phyloP scores from a whole-genome alignment of 1,140 invertebrate species.

The Lepidurus arcticus region DNA sequence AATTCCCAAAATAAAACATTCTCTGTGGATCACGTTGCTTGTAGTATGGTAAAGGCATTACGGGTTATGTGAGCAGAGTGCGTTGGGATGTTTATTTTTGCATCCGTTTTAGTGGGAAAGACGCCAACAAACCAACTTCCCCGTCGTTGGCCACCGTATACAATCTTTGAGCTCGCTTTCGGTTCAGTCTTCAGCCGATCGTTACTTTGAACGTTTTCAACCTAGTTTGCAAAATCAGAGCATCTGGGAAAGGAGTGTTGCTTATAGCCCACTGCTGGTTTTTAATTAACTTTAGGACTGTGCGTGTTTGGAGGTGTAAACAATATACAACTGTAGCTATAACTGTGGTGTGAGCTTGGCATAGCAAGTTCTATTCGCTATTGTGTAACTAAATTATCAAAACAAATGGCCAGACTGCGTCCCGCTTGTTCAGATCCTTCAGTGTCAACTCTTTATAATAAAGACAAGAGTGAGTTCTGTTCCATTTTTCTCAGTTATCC shows the following conservation, averaged over 20 bases:
- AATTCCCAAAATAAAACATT: neutral
- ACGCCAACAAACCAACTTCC: neutral
- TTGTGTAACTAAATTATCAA: neutral
- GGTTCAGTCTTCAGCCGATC: too few species aligned
- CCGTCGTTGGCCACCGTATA: neutral
- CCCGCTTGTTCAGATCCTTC: neutral
- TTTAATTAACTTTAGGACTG: neutral
- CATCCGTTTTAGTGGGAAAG: neutral
- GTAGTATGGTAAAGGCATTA: neutral
- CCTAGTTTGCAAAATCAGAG: neutral
- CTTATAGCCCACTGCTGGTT: too few species aligned
- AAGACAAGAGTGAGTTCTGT: neutral
- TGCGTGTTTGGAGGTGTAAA: neutral
- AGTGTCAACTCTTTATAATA: neutral
- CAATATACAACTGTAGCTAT: neutral
- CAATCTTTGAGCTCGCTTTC: neutral
- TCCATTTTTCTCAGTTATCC: neutral
- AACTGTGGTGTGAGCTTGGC: neutral
- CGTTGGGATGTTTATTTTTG: neutral
- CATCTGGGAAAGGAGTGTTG: neutral
- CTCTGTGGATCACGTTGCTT: neutral
- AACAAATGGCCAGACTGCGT: conserved; percentile 11
- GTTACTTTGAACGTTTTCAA: neutral
- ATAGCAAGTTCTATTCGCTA: neutral
- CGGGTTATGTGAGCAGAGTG: neutral